Evolutionary conservation across 1,140 invertebrate species (phyloP).

Genomic region (Papilio aristodemus): DNA sequence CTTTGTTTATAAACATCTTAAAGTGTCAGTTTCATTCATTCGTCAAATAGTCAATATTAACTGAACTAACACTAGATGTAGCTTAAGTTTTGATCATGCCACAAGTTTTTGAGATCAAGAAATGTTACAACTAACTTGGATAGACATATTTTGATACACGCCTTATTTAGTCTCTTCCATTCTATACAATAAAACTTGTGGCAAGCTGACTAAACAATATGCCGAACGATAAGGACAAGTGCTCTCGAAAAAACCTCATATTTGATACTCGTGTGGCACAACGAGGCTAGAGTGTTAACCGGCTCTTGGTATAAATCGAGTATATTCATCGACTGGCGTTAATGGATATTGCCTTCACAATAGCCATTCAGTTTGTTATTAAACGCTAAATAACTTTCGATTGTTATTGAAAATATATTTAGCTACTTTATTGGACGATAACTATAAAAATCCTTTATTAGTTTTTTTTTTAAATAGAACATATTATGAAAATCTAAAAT

Average conservation of each 20-base stretch:
- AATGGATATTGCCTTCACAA: conserved; percentile 28
- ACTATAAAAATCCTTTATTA: neutral
- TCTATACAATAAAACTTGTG: neutral
- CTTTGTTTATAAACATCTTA: neutral
- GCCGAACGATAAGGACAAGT: conserved; percentile 37
- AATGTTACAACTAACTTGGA: neutral
- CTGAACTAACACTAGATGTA: neutral
- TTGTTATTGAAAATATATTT: neutral
- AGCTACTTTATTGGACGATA: neutral
- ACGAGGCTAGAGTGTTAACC: conserved; percentile 21
- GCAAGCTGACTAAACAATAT: conserved; percentile 39
- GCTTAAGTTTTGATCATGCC: neutral
- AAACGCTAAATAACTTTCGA: conserved; percentile 10
- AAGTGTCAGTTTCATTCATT: neutral
- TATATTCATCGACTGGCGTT: conserved; percentile 20
- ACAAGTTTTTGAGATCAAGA: neutral
- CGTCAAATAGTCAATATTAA: neutral
- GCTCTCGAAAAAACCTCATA: conserved; percentile 39
- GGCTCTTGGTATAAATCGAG: conserved; percentile 31
- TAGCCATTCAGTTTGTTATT: conserved; percentile 14
- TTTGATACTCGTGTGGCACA: conserved; percentile 33
- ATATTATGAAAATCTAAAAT: neutral
- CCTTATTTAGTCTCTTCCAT: neutral
- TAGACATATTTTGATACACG: neutral
- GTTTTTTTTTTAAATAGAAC: neutral